Evolutionary conservation across 2,888 invertebrate genomes (phyloP).

Genomic region (Gymnosoma rotundatum): DNA sequence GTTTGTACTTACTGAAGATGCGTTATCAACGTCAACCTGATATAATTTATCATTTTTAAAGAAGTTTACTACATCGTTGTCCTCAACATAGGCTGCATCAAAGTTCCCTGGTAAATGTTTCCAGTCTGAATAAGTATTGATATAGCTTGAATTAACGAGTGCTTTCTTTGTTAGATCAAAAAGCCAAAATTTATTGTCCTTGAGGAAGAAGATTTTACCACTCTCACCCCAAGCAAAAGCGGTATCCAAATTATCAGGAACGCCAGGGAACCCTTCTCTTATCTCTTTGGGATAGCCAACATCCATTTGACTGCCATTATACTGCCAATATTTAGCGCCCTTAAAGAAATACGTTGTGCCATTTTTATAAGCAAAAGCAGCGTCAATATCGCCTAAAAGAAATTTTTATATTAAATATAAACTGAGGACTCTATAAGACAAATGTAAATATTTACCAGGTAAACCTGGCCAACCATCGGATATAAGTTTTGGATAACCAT

Average conservation of each 20-base stretch:
- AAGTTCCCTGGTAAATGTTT: conserved; percentile 93
- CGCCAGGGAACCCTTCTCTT: conserved; percentile 95
- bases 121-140: conserved; percentile 88
- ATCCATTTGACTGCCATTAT: conserved; percentile 91
- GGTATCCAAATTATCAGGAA: conserved; percentile 94
- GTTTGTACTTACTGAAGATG: conserved; percentile 89
- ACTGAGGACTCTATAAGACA: neutral
- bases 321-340: conserved; percentile 96
- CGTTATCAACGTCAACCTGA: conserved; percentile 93
- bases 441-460: conserved; percentile 83
- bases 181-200: conserved; percentile 96
- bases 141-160: conserved; percentile 92
- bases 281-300: conserved; percentile 96
- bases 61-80: conserved; percentile 98
- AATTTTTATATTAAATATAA: conserved; percentile 1
- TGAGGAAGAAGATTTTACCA: conserved; percentile 98
- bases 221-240: conserved; percentile 98
- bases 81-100: conserved; percentile 94
- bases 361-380: conserved; percentile 96
- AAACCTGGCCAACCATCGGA: conserved; percentile 91
- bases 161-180: conserved; percentile 94
- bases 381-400: conserved; percentile 88
- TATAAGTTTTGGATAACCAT: conserved; percentile 94
- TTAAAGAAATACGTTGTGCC: conserved; percentile 99
- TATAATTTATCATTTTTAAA: conserved; percentile 96